Base-by-base conservation (phyloP, 2,888 invertebrate genomes). In the Onthophagus sagittarius region DNA sequence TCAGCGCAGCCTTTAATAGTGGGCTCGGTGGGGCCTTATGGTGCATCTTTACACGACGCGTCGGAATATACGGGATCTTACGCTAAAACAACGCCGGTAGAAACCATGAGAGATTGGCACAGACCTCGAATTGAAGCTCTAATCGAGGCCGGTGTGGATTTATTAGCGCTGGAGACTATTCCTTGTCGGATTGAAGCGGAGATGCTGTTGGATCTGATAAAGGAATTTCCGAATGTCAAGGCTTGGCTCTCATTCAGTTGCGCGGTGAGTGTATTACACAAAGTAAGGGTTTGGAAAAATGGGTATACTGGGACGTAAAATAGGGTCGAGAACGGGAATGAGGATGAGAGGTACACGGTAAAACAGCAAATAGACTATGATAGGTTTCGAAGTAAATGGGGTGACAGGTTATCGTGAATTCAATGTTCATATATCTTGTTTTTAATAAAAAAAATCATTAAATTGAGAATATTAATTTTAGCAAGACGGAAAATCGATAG, bases 11-110 rank as follows among this genome's bases (percentile, higher is more conserved):
- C 94, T 9, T 82, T 92, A 78, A 89, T 98, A 69, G 95, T 94
- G 15, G 98, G 96, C 0, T 95, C 97, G 0, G 92, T 97, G 75
- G 98, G 98, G 0, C 96, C 98, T 0, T 98, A 95, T 83, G 98
- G 97, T 0, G 97, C 97, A 0, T 93, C 91, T 80, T 87, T 96
- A 62, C 93, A 94, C 81, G 96, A 98, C 84, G 94, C 94, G 9
- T 97, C 97, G 0, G 98, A 98, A 84, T 98, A 98, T 84, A 92
- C 91, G n/a, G 98, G 98, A 14, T 89, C 89, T 75, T 95, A 95
- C 82, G 92, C 91, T 0, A 89, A 91, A 75, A 89, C 86, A 72
- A 90, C 93, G 0, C 84, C 91, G 2, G 86, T 78, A 85, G 88
- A 89, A 64, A 82, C 87, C 15, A 90, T 98, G 83, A 90, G 89